Evolutionary conservation across 2,888 invertebrate genomes (phyloP).

Genomic region (Xylophagus ater): DNA sequence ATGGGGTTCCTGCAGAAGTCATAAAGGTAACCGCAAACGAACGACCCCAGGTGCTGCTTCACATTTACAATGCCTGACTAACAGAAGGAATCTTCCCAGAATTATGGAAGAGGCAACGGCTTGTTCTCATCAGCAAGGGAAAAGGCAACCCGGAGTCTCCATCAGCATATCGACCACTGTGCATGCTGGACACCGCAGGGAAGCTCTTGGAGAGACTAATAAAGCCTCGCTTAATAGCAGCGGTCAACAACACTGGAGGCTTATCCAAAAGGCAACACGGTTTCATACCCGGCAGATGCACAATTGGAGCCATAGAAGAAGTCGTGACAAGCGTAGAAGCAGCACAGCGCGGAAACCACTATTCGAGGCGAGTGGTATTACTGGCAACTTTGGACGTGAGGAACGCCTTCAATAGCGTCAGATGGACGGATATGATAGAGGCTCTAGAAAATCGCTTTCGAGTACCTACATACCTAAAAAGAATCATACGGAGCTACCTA

Average conservation of each 20-base stretch:
- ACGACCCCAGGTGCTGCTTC: constrained; percentile 9
- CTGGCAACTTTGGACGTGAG: no score
- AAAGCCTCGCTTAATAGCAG: constrained; percentile 6
- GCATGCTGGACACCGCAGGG: constrained; percentile 3
- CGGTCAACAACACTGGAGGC: constrained; percentile 6
- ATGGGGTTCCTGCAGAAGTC: constrained; percentile 12
- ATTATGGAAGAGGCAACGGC: constrained; percentile 11
- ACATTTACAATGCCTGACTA: constrained; percentile 10
- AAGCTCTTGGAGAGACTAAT: constrained; percentile 10
- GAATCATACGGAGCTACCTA: no score
- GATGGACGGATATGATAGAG: no score
- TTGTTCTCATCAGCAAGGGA: constrained; percentile 11
- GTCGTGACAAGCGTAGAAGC: no score
- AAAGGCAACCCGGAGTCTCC: constrained; percentile 9
- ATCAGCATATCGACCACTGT: constrained; percentile 10
- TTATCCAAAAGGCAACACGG: constrained; percentile 1
- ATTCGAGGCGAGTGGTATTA: no score
- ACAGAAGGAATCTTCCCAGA: constrained; percentile 7
- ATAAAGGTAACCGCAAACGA: constrained; percentile 5
- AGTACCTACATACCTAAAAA: no score
- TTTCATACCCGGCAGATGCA: constrained; percentile 10
- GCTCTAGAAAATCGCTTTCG: no score
- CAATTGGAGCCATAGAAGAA: constrained; percentile 8
- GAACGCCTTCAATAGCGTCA: no score
- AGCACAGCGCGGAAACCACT: no score